Evolutionary conservation across 1,140 invertebrate species (phyloP), one percentile per base, ranked within the genome.

Genomic region (Lasaia peninsularis): DNA sequence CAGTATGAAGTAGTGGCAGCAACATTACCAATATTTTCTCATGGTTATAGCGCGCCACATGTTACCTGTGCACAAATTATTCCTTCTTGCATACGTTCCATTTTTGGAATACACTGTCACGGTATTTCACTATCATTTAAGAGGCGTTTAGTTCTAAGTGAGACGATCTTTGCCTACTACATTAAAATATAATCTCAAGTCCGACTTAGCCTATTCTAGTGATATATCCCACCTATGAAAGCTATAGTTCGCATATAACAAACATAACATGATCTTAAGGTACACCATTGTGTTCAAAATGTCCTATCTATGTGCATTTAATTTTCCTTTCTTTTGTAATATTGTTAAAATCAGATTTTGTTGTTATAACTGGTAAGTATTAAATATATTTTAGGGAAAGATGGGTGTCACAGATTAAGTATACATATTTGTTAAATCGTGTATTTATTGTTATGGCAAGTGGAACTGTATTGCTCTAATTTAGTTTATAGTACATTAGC

Each of bases 211-310:
- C 44, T 57, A 58, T 60, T 67, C 68, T 74, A 71, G 67, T 75
- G 67, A 71, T 62, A 54, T 69, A 77, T 78, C 78, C 78, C 78
- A 80, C 78, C 78, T 80, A 66, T 52, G 55, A 62, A 71, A 67
- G 53, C 56, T 56, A 58, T 62, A 67, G 56, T 67, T 73, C 62
- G 67, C 64, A 60, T 58, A 56, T 18, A 64, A 58, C 58, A 61
- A 61, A 21, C 37, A 56, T 56, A 28, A 48, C 51, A 49, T 37
- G 56, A 37, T 59, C 56, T 35, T 40, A 56, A 56, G 52, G 28
- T 56, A 58, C 62, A 62, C 61, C 65, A 35, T 63, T 64, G 62
- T 70, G 56, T 63, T 62, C 60, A 67, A 58, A 62, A 31, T 37
- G 50, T 60, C 69, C 58, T 61, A 62, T 49, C 63, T 67, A 64